phyloP scores from a whole-genome alignment of 2,797 vertebrate genomes.

The Chromis chromis region DNA sequence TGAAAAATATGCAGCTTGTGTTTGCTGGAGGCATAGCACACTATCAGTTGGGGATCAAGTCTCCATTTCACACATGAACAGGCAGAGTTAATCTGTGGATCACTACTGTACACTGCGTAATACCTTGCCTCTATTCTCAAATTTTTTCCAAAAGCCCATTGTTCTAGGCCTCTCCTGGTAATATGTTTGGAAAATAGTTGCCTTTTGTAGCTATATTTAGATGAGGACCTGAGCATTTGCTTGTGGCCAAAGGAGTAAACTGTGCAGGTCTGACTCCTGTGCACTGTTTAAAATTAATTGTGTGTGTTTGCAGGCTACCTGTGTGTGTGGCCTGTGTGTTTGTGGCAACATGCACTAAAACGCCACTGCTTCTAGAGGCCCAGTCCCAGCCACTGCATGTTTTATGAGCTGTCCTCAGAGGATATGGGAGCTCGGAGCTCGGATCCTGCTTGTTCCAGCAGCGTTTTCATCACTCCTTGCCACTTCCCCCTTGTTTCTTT shows the following conservation, averaged over 20 bases:
- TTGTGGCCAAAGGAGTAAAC: conserved; percentile 43
- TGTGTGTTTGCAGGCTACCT: conserved; percentile 50
- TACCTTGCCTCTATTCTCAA: conserved; percentile 53
- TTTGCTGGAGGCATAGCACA: conserved; percentile 77
- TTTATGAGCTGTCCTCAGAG: conserved; percentile 85
- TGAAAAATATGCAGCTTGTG: conserved; percentile 71
- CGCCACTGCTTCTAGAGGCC: conserved; percentile 75
- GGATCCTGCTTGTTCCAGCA: conserved; percentile 81
- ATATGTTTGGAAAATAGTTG: conserved; percentile 61
- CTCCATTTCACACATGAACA: conserved; percentile 88
- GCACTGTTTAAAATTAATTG: conserved; percentile 53
- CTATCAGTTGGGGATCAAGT: conserved; percentile 86
- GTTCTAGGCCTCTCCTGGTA: conserved; percentile 59
- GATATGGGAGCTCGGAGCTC: conserved; percentile 77
- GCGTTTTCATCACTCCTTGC: conserved; percentile 76
- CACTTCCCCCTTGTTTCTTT: conserved; percentile 34
- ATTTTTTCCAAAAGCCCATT: conserved; percentile 63
- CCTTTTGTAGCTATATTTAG: conserved; percentile 58
- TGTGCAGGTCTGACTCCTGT: conserved; percentile 30
- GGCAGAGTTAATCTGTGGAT: conserved; percentile 86
- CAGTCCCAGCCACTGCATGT: conserved; percentile 81
- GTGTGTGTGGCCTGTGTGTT: conserved; percentile 53
- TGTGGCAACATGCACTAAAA: conserved; percentile 72
- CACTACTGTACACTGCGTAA: conserved; percentile 80
- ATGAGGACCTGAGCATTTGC: conserved; percentile 25